A percentile compares a stretch with the other conserved stretches of the same genome.
Evolutionary conservation across 2,113 vertebrate genomes (phyloP).

Genomic region (Thinocorus orbignyianus): DNA sequence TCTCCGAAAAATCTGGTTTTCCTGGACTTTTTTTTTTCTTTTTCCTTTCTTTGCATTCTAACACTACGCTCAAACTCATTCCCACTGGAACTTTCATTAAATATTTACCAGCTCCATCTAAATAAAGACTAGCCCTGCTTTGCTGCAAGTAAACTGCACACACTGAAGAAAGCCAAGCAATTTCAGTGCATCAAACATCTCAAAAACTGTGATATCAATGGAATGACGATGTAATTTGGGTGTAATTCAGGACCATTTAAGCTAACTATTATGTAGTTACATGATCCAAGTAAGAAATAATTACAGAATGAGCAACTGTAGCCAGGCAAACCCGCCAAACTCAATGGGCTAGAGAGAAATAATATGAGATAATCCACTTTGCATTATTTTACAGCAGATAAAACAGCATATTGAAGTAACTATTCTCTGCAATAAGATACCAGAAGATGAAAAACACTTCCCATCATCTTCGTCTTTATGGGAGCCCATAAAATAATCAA

Average conservation of each 20-base stretch:
- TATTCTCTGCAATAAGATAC: background rate
- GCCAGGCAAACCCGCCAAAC: background rate
- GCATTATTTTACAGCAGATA: background rate
- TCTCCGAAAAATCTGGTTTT: background rate
- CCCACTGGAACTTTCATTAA: background rate
- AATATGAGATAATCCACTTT: background rate
- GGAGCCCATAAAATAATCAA: background rate
- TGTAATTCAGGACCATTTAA: background rate
- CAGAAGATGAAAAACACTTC: background rate
- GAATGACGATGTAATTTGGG: background rate
- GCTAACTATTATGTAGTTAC: background rate
- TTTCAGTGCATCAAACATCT: background rate
- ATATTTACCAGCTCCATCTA: conserved; percentile 5
- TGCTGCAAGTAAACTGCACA: background rate
- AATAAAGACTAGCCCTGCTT: background rate
- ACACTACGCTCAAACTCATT: background rate
- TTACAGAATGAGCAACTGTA: background rate
- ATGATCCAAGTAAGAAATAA: background rate
- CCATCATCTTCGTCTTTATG: background rate
- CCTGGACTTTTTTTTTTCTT: background rate
- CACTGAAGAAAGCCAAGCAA: background rate
- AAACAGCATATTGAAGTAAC: background rate
- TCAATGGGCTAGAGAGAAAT: background rate
- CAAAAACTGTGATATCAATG: background rate
- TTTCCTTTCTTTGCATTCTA: background rate